A percentile compares a stretch with the other conserved stretches of the same genome.
Conservation (phyloP, 23 tunicate genomes). For the Halocynthia aurantium region DNA sequence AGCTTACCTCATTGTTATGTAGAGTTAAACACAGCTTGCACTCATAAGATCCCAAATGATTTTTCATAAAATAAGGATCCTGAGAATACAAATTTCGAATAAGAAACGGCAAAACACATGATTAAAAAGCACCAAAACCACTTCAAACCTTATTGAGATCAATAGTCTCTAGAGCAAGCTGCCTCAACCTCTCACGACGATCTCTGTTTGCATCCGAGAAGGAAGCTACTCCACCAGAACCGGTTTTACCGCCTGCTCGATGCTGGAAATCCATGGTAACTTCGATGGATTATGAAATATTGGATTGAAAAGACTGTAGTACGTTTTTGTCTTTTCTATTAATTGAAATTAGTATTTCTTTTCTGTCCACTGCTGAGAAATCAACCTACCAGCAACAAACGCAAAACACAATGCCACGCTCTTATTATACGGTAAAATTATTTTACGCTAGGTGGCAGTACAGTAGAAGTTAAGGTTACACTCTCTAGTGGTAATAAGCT, state of each 20-base stretch:
- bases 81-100: conserved; percentile 28
- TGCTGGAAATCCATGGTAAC: conserved; percentile 95
- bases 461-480: too few relatives aligned
- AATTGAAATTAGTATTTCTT: too few relatives aligned
- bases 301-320: too few relatives aligned
- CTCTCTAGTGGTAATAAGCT: too few relatives aligned
- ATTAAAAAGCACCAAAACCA: background rate
- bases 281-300: background rate
- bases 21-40: conserved; percentile 95
- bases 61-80: conserved; percentile 99
- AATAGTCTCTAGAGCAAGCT: conserved; percentile 93
- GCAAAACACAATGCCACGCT: too few relatives aligned
- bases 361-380: too few relatives aligned
- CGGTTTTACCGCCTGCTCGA: conserved; percentile 98
- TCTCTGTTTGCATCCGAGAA: conserved; percentile 93
- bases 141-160: conserved; percentile 82
- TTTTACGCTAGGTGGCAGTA: too few relatives aligned
- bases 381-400: too few relatives aligned
- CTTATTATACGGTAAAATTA: too few relatives aligned
- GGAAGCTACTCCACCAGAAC: conserved; percentile 97
- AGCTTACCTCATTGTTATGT: conserved; percentile 93
- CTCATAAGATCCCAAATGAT: conserved; percentile 98
- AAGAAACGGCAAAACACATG: background rate
- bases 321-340: too few relatives aligned
- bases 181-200: conserved; percentile 87